Base-by-base conservation (phyloP, 2,797 vertebrate species). In the Synanceia verrucosa region DNA sequence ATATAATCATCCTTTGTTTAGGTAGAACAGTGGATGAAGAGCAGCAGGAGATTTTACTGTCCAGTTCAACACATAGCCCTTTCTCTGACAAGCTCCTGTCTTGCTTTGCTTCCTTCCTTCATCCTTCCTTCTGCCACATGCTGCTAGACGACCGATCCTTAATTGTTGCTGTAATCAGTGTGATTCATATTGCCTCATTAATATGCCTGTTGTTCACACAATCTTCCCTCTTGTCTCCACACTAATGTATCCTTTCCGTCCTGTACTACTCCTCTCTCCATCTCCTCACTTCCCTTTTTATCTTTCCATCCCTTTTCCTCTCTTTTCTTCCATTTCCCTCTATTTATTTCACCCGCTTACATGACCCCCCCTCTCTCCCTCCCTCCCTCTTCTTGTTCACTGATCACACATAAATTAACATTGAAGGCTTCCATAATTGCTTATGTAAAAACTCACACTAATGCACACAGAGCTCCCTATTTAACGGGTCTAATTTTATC, bases 161-260 rank as follows among this genome's bases (percentile, higher is more conserved):
- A 94, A 94, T 94, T 94, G 93, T 89, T 82, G 88, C 84, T 81
- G 89, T 91, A 92, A 93, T 94, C 93, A 91, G 86, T 81, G 90
- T 89, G 90, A 93, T 93, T 94, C 92, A 94, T 90, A 91, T 88
- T 85, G 85, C 86, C 91, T 94, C 91, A 94, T 94, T 94, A 94
- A 93, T 94, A 94, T 93, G 92, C 89, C 80, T 86, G 86, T 90
- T 89, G 79, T 89, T 88, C 85, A 76, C 86, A 91, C 89, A 91
- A 74, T 87, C 86, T 82, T 84, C 82, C 89, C 91, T 84, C 89
- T 84, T 68, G 76, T 86, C 83, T 78, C 80, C 75, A 78, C 63
- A 78, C 83, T 85, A 82, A 87, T 89, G 76, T 61, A 71, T 82
- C 79, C 78, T 70, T 70, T 68, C 81, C 78, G 43, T 82, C 81